phyloP scores from a whole-genome alignment of 1,140 invertebrate genomes.

The Hesperophylax magnus region DNA sequence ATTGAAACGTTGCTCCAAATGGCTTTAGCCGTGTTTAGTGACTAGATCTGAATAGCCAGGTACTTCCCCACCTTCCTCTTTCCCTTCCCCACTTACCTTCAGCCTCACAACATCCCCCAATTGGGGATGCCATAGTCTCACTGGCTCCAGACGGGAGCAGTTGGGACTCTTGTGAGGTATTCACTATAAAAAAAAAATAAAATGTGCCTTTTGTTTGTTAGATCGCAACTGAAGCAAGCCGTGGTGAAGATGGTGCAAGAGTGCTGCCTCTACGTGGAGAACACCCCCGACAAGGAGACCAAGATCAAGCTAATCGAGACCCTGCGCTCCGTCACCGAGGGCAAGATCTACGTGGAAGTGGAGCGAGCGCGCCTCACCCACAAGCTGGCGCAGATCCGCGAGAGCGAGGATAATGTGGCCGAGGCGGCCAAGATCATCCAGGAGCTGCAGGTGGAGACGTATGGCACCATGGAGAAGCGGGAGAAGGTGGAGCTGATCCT shows the following conservation, averaged over 20 bases:
- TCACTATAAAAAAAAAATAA: too few relatives aligned
- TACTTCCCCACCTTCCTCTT: too few relatives aligned
- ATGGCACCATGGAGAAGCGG: slow-evolving; percentile 98
- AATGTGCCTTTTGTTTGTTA: slow-evolving; percentile 40
- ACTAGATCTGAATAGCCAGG: too few relatives aligned
- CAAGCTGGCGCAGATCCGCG: slow-evolving; percentile 93
- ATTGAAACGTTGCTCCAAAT: too few relatives aligned
- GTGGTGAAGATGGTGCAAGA: slow-evolving; percentile 99
- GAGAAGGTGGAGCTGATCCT: slow-evolving; percentile 99
- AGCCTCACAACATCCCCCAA: too few relatives aligned
- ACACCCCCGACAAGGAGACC: slow-evolving; percentile 91
- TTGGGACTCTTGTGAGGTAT: too few relatives aligned
- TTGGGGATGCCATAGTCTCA: too few relatives aligned
- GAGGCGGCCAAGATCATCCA: slow-evolving; percentile 95
- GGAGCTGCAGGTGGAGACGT: slow-evolving; percentile 99
- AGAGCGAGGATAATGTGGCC: slow-evolving; percentile 91
- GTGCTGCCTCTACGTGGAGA: slow-evolving; percentile 94
- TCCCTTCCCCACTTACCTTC: too few relatives aligned
- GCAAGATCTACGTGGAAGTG: slow-evolving; percentile 99
- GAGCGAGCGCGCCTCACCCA: slow-evolving; percentile 97
- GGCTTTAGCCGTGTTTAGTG: too few relatives aligned
- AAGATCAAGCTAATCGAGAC: slow-evolving; percentile 97
- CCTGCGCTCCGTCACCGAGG: slow-evolving; percentile 94
- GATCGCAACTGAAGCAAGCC: slow-evolving; percentile 97
- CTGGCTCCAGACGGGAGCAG: too few relatives aligned